Base-by-base conservation (phyloP, 2,888 invertebrate genomes). In the Cephus nigrinus region DNA sequence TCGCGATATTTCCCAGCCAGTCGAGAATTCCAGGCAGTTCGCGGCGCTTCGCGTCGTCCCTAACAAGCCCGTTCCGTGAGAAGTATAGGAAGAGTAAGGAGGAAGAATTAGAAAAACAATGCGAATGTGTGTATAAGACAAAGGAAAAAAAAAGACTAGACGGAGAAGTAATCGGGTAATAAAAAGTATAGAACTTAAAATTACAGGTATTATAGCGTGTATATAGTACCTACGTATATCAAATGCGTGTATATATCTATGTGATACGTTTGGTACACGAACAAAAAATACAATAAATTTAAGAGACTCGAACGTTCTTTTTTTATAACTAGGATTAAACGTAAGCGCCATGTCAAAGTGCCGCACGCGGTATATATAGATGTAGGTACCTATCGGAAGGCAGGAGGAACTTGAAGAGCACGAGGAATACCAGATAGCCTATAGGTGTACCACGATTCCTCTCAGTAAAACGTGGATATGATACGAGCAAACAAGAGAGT, bases 371-470 rank as follows among this genome's bases (percentile, higher is more conserved):
- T 55, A 55, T 23, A 55, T 55, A 23, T 55, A 55, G 55, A 55
- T 23, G 23, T 55, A 55, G 55, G 55, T 9, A 55, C 55, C 23
- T 55, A 55, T 40, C 40, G 2, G 55, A 55, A 55, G 23, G 5
- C 55, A 9, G 55, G 23, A 23, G 55, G 23, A 55, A 55, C 23
- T 55, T 55, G 23, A 55, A 55, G 23, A 55, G 55, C 23, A 55
- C 23, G 55, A 55, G 55, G 55, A 55, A 55, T 55, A 55, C 55
- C 23, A 55, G 55, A 55, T 55, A 55, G 68, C 69, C 76, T 76
- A 69, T 80, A 76, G 74, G 23, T 34, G 71, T 73, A 69, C 77
- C 40, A 77, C 78, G 78, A 78, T 80, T 80, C 79, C 73, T 77
- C 80, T 82, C 9, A 23, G 55, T 23, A 23, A 55, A 55, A 55